Base-by-base conservation (phyloP, 2,113 vertebrate genomes). In the Talpa occidentalis region DNA sequence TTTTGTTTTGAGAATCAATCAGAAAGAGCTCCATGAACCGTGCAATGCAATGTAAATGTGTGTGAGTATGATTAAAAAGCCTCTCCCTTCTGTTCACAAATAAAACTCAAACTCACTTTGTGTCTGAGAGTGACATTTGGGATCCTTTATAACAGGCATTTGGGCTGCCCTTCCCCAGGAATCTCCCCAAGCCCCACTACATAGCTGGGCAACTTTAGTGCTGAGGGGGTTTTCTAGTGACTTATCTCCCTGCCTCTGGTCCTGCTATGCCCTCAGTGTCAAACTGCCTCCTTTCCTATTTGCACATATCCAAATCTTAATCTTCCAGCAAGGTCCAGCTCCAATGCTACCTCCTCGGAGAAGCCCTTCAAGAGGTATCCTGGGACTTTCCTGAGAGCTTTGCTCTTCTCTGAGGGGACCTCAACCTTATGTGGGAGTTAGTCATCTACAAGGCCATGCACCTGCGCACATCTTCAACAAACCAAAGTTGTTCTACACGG, bases 141-240 rank as follows among this genome's bases (percentile, higher is more conserved):
- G 21, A 62, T 16, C 77, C 9, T 47, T 77, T 47, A 22, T 21
- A 26, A 5, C 0, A 0, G 14, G 24, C 62, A 26, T 60, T 35
- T 30, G 24, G 59, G 35, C 6, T 67, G 9, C 26, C 32, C 16
- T 52, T 56, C 32, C 64, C 26, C 17, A 42, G 32, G 78, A 17
- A 21, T 37, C 10, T 49, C n/a, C 35, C 42, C 40, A 30, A 69
- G 37, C 16, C 17, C 9, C 2, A 1, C 77, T 40, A 24, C 9
- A 0, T 16, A 37, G 64, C 19, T 2, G 9, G 70, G 74, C 42
- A 66, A 7, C 32, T 64, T 7, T 12, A 0, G 3, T 5, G 3
- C 15, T 64, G 5, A 12, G 9, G 10, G 7, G 24, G 24, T 2
- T 14, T 0, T 3, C 4, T 2, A 11, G 72, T 24, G n/a, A 62